phyloP scores from a whole-genome alignment of 2,888 invertebrate genomes.

The Epiblema foenella region DNA sequence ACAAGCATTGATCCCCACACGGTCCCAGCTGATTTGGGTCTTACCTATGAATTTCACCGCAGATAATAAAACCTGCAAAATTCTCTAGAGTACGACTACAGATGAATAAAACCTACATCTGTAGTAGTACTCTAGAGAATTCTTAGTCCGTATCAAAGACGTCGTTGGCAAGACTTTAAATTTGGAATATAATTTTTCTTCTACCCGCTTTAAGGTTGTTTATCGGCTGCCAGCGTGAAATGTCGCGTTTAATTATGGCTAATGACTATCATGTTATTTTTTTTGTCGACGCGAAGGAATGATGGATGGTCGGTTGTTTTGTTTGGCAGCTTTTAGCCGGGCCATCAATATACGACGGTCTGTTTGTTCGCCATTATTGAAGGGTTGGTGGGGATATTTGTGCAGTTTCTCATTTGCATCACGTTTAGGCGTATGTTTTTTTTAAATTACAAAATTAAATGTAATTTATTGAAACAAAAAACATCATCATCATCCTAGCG shows the following conservation, averaged over 20 bases:
- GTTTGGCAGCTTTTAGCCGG: constrained; percentile 39
- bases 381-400: constrained; percentile 21
- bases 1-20: too few species aligned
- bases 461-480: too few species aligned
- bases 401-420: constrained; percentile 28
- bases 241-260: constrained; percentile 62
- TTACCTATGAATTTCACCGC: too few species aligned
- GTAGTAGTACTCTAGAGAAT: too few species aligned
- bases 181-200: constrained; percentile 33
- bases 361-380: constrained; percentile 27
- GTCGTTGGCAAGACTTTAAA: constrained; percentile 34
- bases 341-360: constrained; percentile 38
- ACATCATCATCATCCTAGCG: too few species aligned
- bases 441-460: too few species aligned
- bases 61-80: too few species aligned
- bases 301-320: constrained; percentile 55
- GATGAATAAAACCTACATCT: too few species aligned
- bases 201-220: constrained; percentile 44
- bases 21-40: too few species aligned
- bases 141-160: background rate
- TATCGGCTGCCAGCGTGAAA: constrained; percentile 44
- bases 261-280: constrained; percentile 64
- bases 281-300: constrained; percentile 53
- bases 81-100: too few species aligned
- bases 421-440: background rate